phyloP scores from a whole-genome alignment of 2,797 vertebrate species.

The Clarias fuscus region DNA sequence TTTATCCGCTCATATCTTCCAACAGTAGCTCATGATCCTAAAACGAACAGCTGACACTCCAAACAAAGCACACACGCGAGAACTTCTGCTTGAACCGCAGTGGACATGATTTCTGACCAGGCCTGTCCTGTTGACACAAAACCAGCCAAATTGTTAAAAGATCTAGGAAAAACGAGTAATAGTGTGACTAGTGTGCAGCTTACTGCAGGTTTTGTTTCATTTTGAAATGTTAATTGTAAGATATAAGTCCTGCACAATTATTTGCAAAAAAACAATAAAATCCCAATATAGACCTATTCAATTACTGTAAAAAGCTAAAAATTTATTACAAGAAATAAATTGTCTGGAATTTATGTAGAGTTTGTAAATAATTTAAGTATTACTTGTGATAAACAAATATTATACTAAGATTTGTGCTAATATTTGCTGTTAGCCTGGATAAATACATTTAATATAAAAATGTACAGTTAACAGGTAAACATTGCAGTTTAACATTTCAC shows the following conservation, averaged over 20 bases:
- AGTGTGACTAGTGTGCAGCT: not conserved
- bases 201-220: not conserved
- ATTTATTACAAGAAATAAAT: too few relatives aligned
- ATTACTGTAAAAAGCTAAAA: too few relatives aligned
- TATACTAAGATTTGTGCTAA: too few relatives aligned
- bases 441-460: too few relatives aligned
- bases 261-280: too few relatives aligned
- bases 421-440: too few relatives aligned
- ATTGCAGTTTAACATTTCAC: too few relatives aligned
- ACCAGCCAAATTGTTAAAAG: not conserved
- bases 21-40: conserved; percentile 83
- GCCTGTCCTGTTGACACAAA: not conserved
- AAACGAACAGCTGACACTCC: conserved; percentile 82
- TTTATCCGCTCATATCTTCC: conserved; percentile 75
- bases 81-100: conserved; percentile 45
- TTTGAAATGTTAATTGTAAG: not conserved
- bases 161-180: not conserved
- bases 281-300: too few relatives aligned
- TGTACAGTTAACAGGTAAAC: too few relatives aligned
- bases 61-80: conserved; percentile 44
- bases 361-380: too few relatives aligned
- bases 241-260: not conserved
- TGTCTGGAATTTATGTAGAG: too few relatives aligned
- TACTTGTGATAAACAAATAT: too few relatives aligned
- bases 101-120: conserved; percentile 16